Evolutionary conservation across 1,140 invertebrate species (phyloP), one percentile per base, ranked within the genome.

Genomic region (Neotoxoptera formosana): DNA sequence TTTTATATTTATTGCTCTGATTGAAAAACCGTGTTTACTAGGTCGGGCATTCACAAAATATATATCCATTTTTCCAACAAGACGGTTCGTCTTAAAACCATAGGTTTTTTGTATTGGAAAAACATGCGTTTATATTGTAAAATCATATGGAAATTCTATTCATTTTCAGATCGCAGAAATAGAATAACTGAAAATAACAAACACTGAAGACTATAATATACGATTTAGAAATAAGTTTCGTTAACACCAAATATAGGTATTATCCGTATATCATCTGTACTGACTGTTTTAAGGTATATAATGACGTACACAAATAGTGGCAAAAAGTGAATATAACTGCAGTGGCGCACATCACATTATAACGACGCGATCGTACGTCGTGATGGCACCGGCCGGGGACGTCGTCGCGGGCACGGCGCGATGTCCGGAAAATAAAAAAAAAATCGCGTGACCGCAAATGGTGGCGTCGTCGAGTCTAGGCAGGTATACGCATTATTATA

Each of bases 371-470:
- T 87, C 34, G 20, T 21, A 88, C 20, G 86, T 51, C 7, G 17
- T 34, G 47, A 88, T 51, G 86, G 30, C 47, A 51, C 86, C n/a
- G 47, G 30, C 47, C 86, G 86, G 86, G 17, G 47, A 88, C n/a
- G 7, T 88, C 86, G 47, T 47, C 11, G 7, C 47, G 86, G 47
- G 30, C 11, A 20, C 30, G 86, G 47, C 1, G 47, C 1, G 86
- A 51, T 53, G 25, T 11, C 9, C 21, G n/a, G 41, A 34, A 51
- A 47, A n/a, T 41, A 41, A 87, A 86, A 41, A 87, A 86, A 30
- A 34, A 88, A 88, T 88, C 86, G 86, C 86, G 86, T 88, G 86
- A 88, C 86, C 86, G 30, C 30, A 34, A 34, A 51, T n/a, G 23
- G 25, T 25, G 30, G 30, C 84, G 84, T 45, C 36, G 83, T 25